These are phyloP conservation scores for Clarias laeviceps DNA, from an alignment of 2,797 vertebrate genomes.

Conservation along the genomic window DNA sequence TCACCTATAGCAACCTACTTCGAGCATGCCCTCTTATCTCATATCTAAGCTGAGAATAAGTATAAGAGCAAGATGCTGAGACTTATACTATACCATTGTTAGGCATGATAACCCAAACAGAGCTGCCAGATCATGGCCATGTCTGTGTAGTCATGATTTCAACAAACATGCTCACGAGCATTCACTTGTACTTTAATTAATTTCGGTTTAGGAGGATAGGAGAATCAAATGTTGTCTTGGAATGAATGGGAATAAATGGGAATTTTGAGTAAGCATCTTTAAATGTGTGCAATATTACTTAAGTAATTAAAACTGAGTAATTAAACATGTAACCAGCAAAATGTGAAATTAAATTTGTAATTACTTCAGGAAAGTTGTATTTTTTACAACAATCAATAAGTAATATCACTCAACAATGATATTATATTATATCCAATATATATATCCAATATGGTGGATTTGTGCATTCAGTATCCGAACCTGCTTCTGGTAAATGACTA, in stretches of 20 bases:
- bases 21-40: neutral
- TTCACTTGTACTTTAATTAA: constrained; percentile 59
- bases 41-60: neutral
- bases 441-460: neutral
- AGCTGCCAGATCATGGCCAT: neutral
- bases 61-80: too few relatives aligned
- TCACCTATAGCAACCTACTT: constrained; percentile 7
- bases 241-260: neutral
- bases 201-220: constrained; percentile 4
- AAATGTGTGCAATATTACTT: constrained; percentile 6
- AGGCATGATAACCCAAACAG: too few relatives aligned
- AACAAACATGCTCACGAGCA: too few relatives aligned
- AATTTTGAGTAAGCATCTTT: constrained; percentile 11
- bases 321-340: neutral
- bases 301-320: neutral
- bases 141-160: neutral
- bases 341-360: constrained; percentile 12
- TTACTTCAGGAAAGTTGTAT: neutral
- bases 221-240: neutral
- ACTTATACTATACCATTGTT: neutral
- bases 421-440: too few relatives aligned
- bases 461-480: neutral
- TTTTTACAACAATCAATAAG: neutral
- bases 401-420: neutral
- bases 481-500: neutral